Conservation (phyloP, 2,797 vertebrate species). For the Staurois parvus region DNA sequence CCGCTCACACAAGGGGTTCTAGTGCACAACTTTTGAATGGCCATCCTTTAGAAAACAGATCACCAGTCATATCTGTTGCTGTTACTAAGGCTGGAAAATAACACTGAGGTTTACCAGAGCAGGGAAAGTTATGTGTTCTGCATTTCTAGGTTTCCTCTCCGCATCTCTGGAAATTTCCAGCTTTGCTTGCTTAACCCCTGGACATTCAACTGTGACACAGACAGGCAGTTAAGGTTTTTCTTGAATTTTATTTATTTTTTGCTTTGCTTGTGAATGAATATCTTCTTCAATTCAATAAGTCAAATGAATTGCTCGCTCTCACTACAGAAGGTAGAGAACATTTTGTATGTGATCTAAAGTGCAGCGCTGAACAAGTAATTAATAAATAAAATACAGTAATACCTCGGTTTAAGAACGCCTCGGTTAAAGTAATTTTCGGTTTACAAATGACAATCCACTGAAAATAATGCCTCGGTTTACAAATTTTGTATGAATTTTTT, state of each 20-base stretch:
- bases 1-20: neutral
- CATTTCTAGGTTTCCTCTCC: neutral
- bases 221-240: too few relatives aligned
- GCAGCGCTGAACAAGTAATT: too few relatives aligned
- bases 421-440: too few relatives aligned
- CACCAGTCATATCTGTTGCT: neutral
- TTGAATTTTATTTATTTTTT: too few relatives aligned
- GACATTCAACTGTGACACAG: neutral
- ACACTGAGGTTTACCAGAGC: conserved; percentile 40
- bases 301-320: neutral
- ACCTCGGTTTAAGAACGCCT: too few relatives aligned
- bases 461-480: too few relatives aligned
- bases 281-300: too few relatives aligned
- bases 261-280: too few relatives aligned
- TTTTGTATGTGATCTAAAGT: too few relatives aligned
- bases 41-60: neutral
- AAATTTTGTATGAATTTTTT: too few relatives aligned
- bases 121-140: conserved; percentile 6
- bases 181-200: neutral
- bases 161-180: conserved; percentile 32
- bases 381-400: too few relatives aligned
- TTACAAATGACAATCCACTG: too few relatives aligned
- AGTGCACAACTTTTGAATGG: neutral
- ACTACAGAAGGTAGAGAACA: neutral
- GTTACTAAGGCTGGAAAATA: conserved; percentile 9